phyloP scores from a whole-genome alignment of 2,797 vertebrate species.

The Sparus aurata region DNA sequence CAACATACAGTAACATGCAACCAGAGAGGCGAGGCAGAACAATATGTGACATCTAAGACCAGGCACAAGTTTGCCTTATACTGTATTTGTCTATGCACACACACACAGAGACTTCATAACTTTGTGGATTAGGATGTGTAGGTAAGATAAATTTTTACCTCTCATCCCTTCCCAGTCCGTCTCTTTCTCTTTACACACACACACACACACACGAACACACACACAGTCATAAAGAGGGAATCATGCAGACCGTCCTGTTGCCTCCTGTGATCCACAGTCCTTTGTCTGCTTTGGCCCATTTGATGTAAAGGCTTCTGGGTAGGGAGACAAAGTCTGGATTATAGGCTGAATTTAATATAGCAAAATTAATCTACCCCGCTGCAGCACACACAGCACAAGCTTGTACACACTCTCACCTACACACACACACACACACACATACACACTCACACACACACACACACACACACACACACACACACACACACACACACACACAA shows the following conservation, averaged over 20 bases:
- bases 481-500: conserved; percentile 37
- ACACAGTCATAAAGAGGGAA: conserved; percentile 23
- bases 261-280: conserved; percentile 57
- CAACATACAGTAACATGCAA: background rate
- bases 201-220: background rate
- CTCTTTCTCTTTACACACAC: background rate
- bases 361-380: conserved; percentile 81
- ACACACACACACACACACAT: no score
- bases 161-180: conserved; percentile 34
- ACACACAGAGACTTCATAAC: conserved; percentile 15
- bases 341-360: conserved; percentile 80
- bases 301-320: conserved; percentile 62
- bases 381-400: conserved; percentile 46
- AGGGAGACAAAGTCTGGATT: conserved; percentile 73
- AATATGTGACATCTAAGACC: background rate
- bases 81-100: background rate
- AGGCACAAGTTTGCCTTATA: background rate
- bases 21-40: background rate
- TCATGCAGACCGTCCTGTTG: conserved; percentile 41
- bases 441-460: conserved; percentile 23
- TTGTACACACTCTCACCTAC: conserved; percentile 11
- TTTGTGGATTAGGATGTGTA: conserved; percentile 20
- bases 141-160: conserved; percentile 34
- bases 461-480: conserved; percentile 17
- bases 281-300: conserved; percentile 71